Evolutionary conservation across 2,113 vertebrate genomes (phyloP), one percentile per base, ranked within the genome.

Genomic region (Vulpes vulpes): DNA sequence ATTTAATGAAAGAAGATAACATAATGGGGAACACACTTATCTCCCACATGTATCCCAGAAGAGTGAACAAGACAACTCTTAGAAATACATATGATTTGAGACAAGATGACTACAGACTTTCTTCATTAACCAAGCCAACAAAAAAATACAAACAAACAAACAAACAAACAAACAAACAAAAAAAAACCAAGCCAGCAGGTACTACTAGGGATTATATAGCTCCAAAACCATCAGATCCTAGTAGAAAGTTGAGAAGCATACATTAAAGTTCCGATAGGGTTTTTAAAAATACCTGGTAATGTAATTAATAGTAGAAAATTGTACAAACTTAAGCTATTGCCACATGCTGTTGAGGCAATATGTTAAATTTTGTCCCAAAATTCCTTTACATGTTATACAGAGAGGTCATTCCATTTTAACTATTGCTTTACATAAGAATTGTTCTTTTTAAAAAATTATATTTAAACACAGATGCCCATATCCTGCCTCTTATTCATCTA

Each of bases 311-410:
- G 53, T 62, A 79, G 19, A 55, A 82, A 73, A 90, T 3, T 84
- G 11, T 62, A 65, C 69, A 76, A 87, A 62, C 32, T n/a, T 74
- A 9, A 38, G 9, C 22, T 38, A 82, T n/a, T 49, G 20, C 2
- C 8, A 67, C 11, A 49, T 85, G 9, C 30, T 79, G 3, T 69
- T 57, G 62, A 85, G 8, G 32, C 7, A 80, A 84, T 27, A 62
- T 12, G 78, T 80, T 86, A 85, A 95, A 87, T 64, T 11, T 96
- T 76, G 19, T 60, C 92, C 9, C 8, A 43, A 84, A 97, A 62
- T 22, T 60, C 6, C 17, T 94, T 67, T 62, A 81, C 57, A 90
- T 38, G 15, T 82, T 79, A 57, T 60, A 19, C 3, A 83, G 22
- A 69, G 2, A 93, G 11, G 3, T 5, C 1, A 95, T n/a, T 97